Base-by-base conservation (phyloP, 2,797 vertebrate species). In the Emydoidea blandingii region DNA sequence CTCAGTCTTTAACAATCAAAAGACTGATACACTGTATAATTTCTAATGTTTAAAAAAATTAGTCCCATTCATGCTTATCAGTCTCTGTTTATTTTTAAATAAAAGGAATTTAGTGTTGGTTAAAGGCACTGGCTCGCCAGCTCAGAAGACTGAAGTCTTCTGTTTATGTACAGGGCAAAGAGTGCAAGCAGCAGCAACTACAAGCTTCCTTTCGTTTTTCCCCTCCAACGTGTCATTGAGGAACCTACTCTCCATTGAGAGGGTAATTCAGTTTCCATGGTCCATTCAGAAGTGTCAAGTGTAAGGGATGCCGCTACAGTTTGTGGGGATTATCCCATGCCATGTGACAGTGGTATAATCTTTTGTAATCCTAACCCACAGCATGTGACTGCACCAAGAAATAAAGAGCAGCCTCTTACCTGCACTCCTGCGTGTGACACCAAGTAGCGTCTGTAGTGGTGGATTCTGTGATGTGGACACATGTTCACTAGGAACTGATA, bases 201-300 rank as follows among this genome's bases (percentile, higher is more conserved):
- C 31, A 62, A 52, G 7, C 78, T 31, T 37, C 21, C 85, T 65
- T 91, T n/a, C 41, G 2, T 11, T 86, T 8, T 85, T 86, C 21
- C 50, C 12, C 47, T 87, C 54, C 52, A 84, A 57, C 9, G 57
- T 0, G 1, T 44, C n/a, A 41, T 5, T 41, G 56, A 82, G 6
- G 41, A 59, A 34, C 41, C 41, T 21, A 5, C 56, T 59, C 8
- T 27, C 41, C 18, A 29, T 11, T 19, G 50, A n/a, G 79, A 59
- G 41, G 19, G 12, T n/a, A 87, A 87, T 83, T 59, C 65, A 89
- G 82, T 86, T 7, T 85, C 65, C 19, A 52, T 7, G 21, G 27
- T 78, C 74, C 31, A 8, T 83, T 79, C 78, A 92, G 94, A 91
- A 12, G 18, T 25, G 62, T 95, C 84, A 87, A 8, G 15, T 21